Evolutionary conservation across 2,113 vertebrate species (phyloP).

Genomic region (Chloropsis hardwickii): DNA sequence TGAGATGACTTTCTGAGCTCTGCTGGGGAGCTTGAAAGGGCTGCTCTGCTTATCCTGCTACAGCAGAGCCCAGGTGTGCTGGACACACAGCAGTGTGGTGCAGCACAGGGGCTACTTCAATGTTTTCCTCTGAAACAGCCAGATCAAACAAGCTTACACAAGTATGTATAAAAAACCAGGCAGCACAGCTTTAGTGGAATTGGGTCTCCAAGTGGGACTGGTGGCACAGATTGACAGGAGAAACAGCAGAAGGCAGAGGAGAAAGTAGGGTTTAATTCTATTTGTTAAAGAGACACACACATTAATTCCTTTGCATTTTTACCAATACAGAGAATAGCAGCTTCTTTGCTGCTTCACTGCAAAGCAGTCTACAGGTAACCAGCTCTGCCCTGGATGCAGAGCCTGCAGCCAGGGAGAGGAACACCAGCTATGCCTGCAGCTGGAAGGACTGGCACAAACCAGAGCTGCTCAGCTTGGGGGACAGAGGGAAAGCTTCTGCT

Average conservation of each 20-base stretch:
- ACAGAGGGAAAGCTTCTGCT: not conserved
- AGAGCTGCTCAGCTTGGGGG: fast-evolving
- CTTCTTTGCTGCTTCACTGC: not conserved
- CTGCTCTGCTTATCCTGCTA: constrained; percentile 2
- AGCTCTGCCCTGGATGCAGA: not conserved
- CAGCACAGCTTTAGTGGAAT: not conserved
- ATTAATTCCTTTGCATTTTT: not conserved
- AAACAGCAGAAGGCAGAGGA: not conserved
- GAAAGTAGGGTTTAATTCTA: not conserved
- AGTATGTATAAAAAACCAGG: not conserved
- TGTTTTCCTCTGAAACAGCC: not conserved
- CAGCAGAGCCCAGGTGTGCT: constrained; percentile 25
- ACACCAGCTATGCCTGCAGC: not conserved
- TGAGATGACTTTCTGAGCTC: not conserved
- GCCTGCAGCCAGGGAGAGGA: not conserved
- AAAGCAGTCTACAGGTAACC: not conserved
- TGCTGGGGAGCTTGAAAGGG: constrained; percentile 4
- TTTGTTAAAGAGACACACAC: not conserved
- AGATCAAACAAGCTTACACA: not conserved
- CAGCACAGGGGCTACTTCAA: not conserved
- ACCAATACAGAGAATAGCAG: not conserved
- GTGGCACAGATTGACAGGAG: not conserved
- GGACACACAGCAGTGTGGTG: not conserved
- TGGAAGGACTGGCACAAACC: not conserved
- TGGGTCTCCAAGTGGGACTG: not conserved